Percentiles rank a stretch among this genome's conserved stretches.
phyloP scores from a whole-genome alignment of 23 tunicate genomes.

The Trididemnum miniatum region DNA sequence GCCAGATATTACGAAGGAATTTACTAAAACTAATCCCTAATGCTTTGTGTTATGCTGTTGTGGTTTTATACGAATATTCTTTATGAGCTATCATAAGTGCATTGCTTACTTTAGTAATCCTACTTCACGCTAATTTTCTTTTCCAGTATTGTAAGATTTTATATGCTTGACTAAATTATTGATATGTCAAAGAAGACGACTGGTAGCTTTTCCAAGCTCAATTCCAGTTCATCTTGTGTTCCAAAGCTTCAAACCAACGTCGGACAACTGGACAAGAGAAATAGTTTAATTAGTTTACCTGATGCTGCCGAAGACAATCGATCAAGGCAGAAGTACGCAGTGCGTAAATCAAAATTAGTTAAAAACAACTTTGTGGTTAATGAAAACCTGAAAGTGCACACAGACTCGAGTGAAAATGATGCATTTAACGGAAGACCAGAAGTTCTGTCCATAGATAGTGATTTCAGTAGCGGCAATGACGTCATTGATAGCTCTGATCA shows the following conservation, averaged over 20 bases:
- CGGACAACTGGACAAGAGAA: neutral
- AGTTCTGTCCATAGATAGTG: constrained; percentile 48
- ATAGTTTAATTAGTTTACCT: neutral
- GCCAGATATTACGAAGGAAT: too few relatives aligned
- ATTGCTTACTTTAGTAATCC: too few relatives aligned
- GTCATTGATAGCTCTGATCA: constrained; percentile 43
- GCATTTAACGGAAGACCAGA: constrained; percentile 19
- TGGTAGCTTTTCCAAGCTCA: too few relatives aligned
- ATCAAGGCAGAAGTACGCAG: neutral
- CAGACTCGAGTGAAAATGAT: constrained; percentile 5
- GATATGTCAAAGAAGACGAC: neutral
- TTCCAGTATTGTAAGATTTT: too few relatives aligned
- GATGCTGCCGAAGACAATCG: neutral
- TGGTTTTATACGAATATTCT: too few relatives aligned
- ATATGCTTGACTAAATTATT: neutral
- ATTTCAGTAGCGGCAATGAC: constrained; percentile 39
- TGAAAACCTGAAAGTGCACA: neutral
- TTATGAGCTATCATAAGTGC: too few relatives aligned
- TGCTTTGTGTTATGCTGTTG: too few relatives aligned
- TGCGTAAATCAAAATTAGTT: neutral
- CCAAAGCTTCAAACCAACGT: neutral
- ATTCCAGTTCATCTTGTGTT: neutral
- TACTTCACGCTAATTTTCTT: too few relatives aligned
- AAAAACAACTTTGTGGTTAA: neutral
- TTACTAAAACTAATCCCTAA: too few relatives aligned